Evolutionary conservation across 2,797 vertebrate species (phyloP).

Genomic region (Aselliscus stoliczkanus): DNA sequence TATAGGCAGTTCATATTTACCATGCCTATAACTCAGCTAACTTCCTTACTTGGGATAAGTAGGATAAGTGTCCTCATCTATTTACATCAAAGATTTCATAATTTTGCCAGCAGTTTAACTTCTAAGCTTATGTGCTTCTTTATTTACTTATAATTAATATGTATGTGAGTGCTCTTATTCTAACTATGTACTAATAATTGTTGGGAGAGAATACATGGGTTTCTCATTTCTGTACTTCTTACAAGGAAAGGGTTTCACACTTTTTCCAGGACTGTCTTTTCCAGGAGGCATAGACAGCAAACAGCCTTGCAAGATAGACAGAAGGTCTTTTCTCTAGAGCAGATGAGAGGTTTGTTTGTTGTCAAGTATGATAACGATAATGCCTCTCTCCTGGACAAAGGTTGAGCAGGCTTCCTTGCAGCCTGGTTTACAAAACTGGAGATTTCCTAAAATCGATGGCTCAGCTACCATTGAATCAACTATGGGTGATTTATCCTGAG

Average conservation of each 20-base stretch:
- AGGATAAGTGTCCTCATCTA: not conserved
- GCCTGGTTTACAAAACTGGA: not conserved
- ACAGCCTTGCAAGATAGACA: not conserved
- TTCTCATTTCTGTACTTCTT: not conserved
- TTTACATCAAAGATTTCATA: not conserved
- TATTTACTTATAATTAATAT: not conserved
- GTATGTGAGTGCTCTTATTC: not conserved
- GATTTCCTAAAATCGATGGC: not conserved
- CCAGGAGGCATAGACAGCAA: not conserved
- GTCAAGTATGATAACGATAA: constrained; percentile 11
- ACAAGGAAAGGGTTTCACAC: not conserved
- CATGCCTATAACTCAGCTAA: not conserved
- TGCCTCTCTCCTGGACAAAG: not conserved
- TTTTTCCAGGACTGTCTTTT: not conserved
- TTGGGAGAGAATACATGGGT: not conserved
- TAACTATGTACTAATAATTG: not conserved
- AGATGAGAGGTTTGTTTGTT: not conserved
- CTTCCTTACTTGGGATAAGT: not conserved
- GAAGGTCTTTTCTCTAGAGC: not conserved
- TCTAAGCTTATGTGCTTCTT: not conserved
- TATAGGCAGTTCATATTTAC: not conserved
- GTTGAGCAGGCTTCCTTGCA: not conserved
- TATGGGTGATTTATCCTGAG: not conserved
- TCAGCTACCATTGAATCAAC: not conserved
- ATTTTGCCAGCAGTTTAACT: not conserved